Evolutionary conservation across 2,797 vertebrate genomes (phyloP), one percentile per base, ranked within the genome.

Genomic region (Emydoidea blandingii): DNA sequence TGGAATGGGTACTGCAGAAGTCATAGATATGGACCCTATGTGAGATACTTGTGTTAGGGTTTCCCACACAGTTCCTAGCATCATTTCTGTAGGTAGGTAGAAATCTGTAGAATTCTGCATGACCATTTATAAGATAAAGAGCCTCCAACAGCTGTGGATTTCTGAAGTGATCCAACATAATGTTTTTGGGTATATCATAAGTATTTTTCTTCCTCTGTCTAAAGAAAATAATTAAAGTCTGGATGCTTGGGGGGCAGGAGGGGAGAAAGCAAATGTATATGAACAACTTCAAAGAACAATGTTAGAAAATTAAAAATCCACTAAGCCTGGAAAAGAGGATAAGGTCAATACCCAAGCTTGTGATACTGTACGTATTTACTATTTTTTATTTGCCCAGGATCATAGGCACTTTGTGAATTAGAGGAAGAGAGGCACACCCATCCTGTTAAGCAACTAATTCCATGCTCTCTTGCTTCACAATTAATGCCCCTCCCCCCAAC

Each of bases 201-300:
- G 56, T 57, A 10, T 56, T 56, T 11, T 27, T 79, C 88, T 87
- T 93, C 12, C 41, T 59, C 88, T 59, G 16, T 5, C 91, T 85
- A 52, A 52, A 74, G 0, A 1, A 76, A 83, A 18, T 9, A 79
- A 29, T 11, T 34, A 62, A 62, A 34, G 59, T 62, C 31, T 62
- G 59, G 31, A 62, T 34, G 59, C 6, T 34, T 62, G 29, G 29
- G 31, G 27, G 59, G 59, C 1, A 15, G 3, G 10, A 27, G 74
- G 89, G 78, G 81, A 6, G 10, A 90, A 15, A 90, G 9, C 25
- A 95, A 88, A 92, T 5, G 0, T 15, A 41, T 50, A 31, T n/a
- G 90, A 85, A 23, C 47, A 78, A 87, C 44, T 91, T 94, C 12
- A 87, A 96, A 88, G 87, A 49, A 74, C 7, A 81, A 44, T 4